A percentile compares a stretch with the other conserved stretches of the same genome.
Evolutionary conservation across 2,888 invertebrate genomes (phyloP).

Genomic region (Euplexia lucipara): DNA sequence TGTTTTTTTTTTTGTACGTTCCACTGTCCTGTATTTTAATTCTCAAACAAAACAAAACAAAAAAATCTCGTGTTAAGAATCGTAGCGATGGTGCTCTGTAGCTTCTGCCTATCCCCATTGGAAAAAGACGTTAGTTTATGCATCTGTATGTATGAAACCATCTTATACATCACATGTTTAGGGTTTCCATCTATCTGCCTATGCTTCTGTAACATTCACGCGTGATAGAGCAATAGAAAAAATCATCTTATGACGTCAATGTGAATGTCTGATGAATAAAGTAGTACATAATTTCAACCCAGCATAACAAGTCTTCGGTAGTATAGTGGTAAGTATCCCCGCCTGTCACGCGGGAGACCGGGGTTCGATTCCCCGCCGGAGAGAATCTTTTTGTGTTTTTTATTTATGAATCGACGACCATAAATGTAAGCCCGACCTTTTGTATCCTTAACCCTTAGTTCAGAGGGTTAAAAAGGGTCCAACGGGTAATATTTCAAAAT

Average conservation of each 20-base stretch:
- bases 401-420: neutral
- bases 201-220: too few species aligned
- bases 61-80: too few species aligned
- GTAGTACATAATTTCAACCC: fast-evolving
- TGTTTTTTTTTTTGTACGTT: too few species aligned
- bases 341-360: slow-evolving; percentile 91
- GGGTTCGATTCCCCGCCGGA: slow-evolving; percentile 71
- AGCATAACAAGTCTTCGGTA: slow-evolving; percentile 81
- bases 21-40: too few species aligned
- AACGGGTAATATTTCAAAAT: neutral
- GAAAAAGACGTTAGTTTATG: too few species aligned
- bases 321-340: slow-evolving; percentile 91
- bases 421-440: neutral
- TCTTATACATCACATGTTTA: too few species aligned
- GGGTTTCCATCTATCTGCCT: too few species aligned
- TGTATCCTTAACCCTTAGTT: neutral
- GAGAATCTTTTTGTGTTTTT: slow-evolving; percentile 56
- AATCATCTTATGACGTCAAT: neutral
- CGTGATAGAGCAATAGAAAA: too few species aligned
- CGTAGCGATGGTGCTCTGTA: too few species aligned
- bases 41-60: too few species aligned
- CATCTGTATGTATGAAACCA: too few species aligned
- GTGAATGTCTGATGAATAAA: neutral
- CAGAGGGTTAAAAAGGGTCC: slow-evolving; percentile 3
- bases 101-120: too few species aligned